These are phyloP conservation scores for Microtus richardsoni DNA, from an alignment of 2,113 vertebrate genomes.

Conservation along the genomic window DNA sequence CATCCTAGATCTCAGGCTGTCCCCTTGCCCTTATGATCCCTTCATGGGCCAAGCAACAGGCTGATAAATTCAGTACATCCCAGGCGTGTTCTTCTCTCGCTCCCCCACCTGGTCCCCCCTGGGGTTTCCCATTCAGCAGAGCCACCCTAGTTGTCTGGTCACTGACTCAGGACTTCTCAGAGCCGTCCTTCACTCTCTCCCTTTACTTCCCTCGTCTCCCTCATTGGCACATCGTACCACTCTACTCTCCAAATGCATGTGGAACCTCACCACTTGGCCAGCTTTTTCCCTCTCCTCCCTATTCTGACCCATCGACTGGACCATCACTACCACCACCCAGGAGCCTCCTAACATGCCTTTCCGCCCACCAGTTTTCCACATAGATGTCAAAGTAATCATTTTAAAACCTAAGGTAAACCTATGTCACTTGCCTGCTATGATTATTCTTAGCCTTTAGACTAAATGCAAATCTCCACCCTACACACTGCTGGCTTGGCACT, in stretches of 20 bases:
- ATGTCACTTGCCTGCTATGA: neutral
- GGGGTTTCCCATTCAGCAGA: neutral
- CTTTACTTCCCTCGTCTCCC: neutral
- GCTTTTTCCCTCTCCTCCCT: neutral
- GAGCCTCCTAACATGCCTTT: neutral
- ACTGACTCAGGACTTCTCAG: neutral
- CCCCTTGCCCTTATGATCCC: neutral
- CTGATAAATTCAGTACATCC: neutral
- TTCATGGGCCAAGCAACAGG: neutral
- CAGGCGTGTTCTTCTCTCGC: neutral
- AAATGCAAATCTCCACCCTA: neutral
- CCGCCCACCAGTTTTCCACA: neutral
- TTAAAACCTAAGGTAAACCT: constrained; percentile 5
- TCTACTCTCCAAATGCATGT: neutral
- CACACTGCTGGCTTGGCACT: neutral
- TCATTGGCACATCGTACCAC: neutral
- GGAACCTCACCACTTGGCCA: neutral
- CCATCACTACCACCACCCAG: neutral
- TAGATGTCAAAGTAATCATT: neutral
- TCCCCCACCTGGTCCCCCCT: neutral
- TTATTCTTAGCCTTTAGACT: neutral
- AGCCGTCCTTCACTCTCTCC: neutral
- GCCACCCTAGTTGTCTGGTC: neutral
- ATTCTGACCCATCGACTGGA: neutral
- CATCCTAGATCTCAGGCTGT: neutral